Evolutionary conservation across 92 coral and sea anemone genomes (phyloP), one percentile per base, ranked within the genome.

Genomic region (Epizoanthus illoricatus): DNA sequence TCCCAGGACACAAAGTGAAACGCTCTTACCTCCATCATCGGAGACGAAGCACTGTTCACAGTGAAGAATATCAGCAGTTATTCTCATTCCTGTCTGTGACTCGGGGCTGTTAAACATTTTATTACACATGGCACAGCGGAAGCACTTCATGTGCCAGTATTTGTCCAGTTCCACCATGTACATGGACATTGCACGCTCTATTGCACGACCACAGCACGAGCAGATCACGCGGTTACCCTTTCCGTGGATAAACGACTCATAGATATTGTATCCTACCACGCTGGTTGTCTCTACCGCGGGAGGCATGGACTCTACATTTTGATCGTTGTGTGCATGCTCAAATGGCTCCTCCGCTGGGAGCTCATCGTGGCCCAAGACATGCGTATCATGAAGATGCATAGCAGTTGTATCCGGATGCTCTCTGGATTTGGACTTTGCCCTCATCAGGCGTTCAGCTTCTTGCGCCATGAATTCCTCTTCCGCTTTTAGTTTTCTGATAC

Each of bases 141-240:
- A 96, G 75, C 99, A 96, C 75, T 94, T 85, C 76, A 87, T 91
- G 74, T 96, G 99, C 99, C 99, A 96, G 92, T 96, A 96, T n/a
- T 91, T 89, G 78, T 93, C 92, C 57, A 96, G 65, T 81, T 96
- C 99, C 12, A 91, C 86, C 67, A 96, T 91, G 84, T 88, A 96
- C 92, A 96, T 78, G 45, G 96, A 91, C 45, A 82, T 87, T 21
- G 84, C 90, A 59, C 84, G 84, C 73, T 87, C 83, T 82, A 93
- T 90, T 17, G 94, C 80, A 33, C 81, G 65, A 19, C 94, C 94
- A 78, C 97, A 93, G 86, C 89, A 86, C 36, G 84, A 72, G 86
- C 97, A 93, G 47, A 88, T 84, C 76, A 93, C 92, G 20, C 88
- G 90, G 75, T 85, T 93, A 59, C 94, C 85, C 40, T 93, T 93